phyloP scores from a whole-genome alignment of 2,113 vertebrate genomes.

The Helogale parvula region DNA sequence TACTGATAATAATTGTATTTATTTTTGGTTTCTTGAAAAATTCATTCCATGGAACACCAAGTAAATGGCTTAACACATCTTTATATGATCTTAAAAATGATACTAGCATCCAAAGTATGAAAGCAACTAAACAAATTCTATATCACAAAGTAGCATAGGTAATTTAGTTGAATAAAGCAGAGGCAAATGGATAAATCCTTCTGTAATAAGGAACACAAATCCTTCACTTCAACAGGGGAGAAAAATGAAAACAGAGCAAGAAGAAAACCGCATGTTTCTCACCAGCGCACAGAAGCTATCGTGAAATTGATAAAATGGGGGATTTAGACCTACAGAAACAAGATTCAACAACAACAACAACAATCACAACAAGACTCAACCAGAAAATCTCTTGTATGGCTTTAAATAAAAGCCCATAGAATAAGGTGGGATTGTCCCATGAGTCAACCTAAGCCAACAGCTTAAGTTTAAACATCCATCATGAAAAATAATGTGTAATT shows the following conservation, averaged over 20 bases:
- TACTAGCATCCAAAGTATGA: not conserved
- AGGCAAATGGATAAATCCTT: not conserved
- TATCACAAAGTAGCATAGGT: not conserved
- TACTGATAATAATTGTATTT: not conserved
- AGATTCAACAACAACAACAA: conserved; percentile 34
- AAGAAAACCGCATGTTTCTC: not conserved
- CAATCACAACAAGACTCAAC: not conserved
- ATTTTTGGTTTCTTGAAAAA: not conserved
- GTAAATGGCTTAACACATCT: not conserved
- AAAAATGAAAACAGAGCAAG: not conserved
- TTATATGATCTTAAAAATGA: conserved; percentile 11
- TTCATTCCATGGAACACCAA: not conserved
- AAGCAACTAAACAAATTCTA: not conserved
- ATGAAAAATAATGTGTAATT: not conserved
- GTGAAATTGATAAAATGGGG: conserved; percentile 37
- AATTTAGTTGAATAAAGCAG: conserved; percentile 4
- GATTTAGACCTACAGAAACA: not conserved
- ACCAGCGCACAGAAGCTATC: not conserved
- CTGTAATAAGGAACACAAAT: conserved; percentile 33
- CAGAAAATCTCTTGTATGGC: conserved; percentile 24
- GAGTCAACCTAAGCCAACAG: not conserved
- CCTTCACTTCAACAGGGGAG: conserved; percentile 24
- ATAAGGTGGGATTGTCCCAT: not conserved
- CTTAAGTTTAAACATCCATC: conserved; percentile 26
- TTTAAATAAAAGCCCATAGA: not conserved